Evolutionary conservation across 2,888 invertebrate genomes (phyloP), one percentile per base, ranked within the genome.

Genomic region (Sminthurinus aureus): DNA sequence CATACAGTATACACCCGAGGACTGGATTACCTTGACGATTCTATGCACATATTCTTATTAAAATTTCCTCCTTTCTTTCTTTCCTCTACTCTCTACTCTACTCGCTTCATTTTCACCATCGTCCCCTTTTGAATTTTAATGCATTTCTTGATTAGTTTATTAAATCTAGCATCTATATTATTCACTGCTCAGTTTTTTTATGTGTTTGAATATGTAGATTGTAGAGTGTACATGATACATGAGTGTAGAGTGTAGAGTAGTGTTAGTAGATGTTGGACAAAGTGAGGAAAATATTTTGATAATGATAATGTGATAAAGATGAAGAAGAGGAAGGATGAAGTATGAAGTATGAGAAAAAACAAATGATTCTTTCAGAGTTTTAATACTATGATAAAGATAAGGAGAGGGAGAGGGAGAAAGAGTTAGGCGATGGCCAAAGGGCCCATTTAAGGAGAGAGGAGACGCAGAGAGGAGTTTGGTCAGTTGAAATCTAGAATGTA

Each of bases 361-460:
- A 75, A 50, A 12, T 24, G 26, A 26, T 76, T 71, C 18, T 76
- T 76, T 76, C 58, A 20, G 51, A 58, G 58, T 76, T 76, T 52
- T 73, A 81, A 13, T 26, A 20, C 18, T 15, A 52, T 15, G 81
- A 81, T 81, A 81, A 81, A 81, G 81, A 73, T 81, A 81, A 81
- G 52, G 73, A 52, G 73, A 82, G 69, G 78, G 50, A 50, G 67
- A n/a, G n/a, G 73, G 78, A 58, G 78, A 38, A 50, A 69, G 66
- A 66, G 24, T 76, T 50, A 74, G 74, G 58, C 51, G 22, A 26
- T 74, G 38, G 82, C 78, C 77, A 13, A 9, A 26, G 77, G 77
- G 77, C 26, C 78, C 82, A 78, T 78, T 82, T 82, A 74, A 73
- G 82, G 82, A 78, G 58, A 78, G 76, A 78, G 26, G 71, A n/a